Evolutionary conservation across 2,113 vertebrate species (phyloP).

Genomic region (Mormyrus lacerda): DNA sequence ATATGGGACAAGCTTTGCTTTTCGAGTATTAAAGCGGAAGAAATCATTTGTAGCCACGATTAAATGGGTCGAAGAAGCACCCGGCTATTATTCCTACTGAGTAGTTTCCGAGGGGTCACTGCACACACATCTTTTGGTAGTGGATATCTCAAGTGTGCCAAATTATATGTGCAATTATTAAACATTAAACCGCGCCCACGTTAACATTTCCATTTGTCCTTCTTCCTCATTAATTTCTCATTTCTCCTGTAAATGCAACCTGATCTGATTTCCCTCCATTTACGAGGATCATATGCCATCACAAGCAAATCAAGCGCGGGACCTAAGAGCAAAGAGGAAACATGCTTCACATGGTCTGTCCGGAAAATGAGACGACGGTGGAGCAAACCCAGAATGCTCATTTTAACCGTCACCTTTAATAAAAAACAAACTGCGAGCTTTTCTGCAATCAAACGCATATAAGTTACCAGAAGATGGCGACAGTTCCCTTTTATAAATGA

Average conservation of each 20-base stretch:
- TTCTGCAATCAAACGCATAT: not conserved
- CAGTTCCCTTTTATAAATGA: not conserved
- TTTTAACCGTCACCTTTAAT: not conserved
- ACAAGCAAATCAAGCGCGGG: not conserved
- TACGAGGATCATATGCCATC: not conserved
- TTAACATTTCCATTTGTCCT: not conserved
- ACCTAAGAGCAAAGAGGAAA: not conserved
- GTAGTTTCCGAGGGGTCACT: not conserved
- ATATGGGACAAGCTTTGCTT: not conserved
- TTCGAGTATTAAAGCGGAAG: not conserved
- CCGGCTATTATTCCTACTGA: not conserved
- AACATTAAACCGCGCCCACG: not conserved
- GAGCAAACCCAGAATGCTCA: not conserved
- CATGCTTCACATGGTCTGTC: not conserved
- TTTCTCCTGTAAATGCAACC: not conserved
- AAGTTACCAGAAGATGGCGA: conserved; percentile 45
- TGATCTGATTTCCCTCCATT: not conserved
- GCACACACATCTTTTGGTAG: not conserved
- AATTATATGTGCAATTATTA: not conserved
- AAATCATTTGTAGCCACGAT: not conserved
- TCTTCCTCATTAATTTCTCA: not conserved
- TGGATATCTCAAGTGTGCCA: not conserved
- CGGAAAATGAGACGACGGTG: not conserved
- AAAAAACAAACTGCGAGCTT: not conserved
- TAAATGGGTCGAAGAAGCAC: not conserved